Conservation (phyloP, 2,797 vertebrate species). For the Eidolon dupreanum region DNA sequence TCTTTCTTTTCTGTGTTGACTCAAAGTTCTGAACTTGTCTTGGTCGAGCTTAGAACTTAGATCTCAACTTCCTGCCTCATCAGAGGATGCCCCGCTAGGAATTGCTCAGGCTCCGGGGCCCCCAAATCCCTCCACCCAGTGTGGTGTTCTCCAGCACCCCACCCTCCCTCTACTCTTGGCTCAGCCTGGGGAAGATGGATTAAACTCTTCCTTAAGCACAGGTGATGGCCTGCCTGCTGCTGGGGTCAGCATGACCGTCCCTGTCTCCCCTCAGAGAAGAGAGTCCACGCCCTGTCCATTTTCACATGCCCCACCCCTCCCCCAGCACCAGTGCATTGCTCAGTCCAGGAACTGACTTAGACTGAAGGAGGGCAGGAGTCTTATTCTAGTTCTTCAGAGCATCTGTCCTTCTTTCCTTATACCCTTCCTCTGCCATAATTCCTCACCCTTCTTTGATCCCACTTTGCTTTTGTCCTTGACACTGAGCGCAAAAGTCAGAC, state of each 20-base stretch:
- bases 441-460: background rate
- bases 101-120: background rate
- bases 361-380: background rate
- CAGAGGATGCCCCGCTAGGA: background rate
- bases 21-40: background rate
- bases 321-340: background rate
- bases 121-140: background rate
- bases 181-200: background rate
- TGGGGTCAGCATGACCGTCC: background rate
- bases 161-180: background rate
- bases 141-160: background rate
- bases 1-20: background rate
- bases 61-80: background rate
- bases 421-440: background rate
- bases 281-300: background rate
- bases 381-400: background rate
- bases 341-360: background rate
- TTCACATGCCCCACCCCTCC: background rate
- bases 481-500: background rate
- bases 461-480: background rate
- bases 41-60: background rate
- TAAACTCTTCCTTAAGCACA: background rate
- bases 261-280: background rate
- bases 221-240: background rate
- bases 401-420: background rate